These are phyloP conservation scores for Drosophila subobscura DNA, from an alignment of 1,140 invertebrate genomes.

Conservation along the genomic window DNA sequence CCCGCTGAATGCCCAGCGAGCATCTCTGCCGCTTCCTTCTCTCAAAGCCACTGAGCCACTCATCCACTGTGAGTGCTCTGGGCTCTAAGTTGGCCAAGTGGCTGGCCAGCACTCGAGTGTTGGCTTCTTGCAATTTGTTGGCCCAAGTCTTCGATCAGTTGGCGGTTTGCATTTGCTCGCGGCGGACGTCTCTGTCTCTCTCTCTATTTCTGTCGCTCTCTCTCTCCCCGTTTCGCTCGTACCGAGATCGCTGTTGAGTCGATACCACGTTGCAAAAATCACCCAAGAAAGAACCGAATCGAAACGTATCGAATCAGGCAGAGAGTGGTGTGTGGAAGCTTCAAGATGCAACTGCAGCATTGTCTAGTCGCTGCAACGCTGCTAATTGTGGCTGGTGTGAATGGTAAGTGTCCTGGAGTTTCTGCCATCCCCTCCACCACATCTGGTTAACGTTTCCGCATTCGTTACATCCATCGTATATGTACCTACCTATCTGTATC, in stretches of 20 bases:
- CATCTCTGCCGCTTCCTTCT: too few species aligned
- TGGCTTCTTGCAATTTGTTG: constrained; percentile 78
- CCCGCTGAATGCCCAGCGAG: too few species aligned
- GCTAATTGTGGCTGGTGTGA: constrained; percentile 43
- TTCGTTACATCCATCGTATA: constrained; percentile 17
- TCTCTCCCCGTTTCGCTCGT: constrained; percentile 8
- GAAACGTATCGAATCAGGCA: neutral
- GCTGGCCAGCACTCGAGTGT: constrained; percentile 24
- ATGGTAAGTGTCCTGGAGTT: constrained; percentile 53
- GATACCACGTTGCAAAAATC: neutral
- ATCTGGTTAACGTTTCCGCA: constrained; percentile 47
- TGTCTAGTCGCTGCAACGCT: constrained; percentile 51
- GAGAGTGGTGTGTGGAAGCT: constrained; percentile 14
- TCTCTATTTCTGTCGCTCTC: constrained; percentile 12
- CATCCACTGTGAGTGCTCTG: too few species aligned
- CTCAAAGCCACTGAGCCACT: too few species aligned
- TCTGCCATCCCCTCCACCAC: neutral
- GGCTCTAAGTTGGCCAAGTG: constrained; percentile 13
- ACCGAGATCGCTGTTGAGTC: neutral
- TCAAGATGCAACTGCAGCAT: constrained; percentile 64
- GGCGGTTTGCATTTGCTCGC: constrained; percentile 77
- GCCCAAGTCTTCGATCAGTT: constrained; percentile 64
- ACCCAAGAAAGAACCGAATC: constrained; percentile 1
- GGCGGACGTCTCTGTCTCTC: constrained; percentile 62
- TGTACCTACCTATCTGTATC: neutral